Evolutionary conservation across 2,113 vertebrate species (phyloP), one percentile per base, ranked within the genome.

Genomic region (Chascanopsetta lugubris): DNA sequence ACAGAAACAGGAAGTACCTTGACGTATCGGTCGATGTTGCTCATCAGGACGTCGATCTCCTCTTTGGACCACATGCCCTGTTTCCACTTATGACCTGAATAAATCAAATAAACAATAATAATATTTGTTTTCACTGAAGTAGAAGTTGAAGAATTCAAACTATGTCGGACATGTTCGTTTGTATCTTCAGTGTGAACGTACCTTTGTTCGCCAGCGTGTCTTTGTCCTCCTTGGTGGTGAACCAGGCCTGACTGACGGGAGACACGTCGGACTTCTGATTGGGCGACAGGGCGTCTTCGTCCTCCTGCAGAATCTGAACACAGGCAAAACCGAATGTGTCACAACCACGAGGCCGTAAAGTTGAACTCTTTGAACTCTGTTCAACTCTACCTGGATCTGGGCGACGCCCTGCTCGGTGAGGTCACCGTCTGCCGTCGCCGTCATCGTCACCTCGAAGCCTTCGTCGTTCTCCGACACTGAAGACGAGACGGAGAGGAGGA

Each of bases 51-150:
- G 86, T 98, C 95, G 6, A 98, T 98, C 92, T 99, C 97, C 92
- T 99, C 97, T 81, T 99, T 99, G 0, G 97, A 98, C 97, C 97
- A 99, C 97, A 99, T 99, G 15, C 97, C 97, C 82, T 99, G 97
- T 54, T 98, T 99, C 97, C 97, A 99, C 76, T 96, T 98, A 78
- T 99, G 97, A 87, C 97, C 97, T 99, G 72, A 79, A 82, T 9
- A 18, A 40, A 40, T 40, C 13, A 5, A 40, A 3, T 3, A 5
- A 17, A 40, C 27, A 7, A 5, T 29, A 5, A 4, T 7, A 5
- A 29, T 7, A 29, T 32, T 42, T 38, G 5, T 38, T 12, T 11
- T 12, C 30, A 8, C 2, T 32, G 30, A 10, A 5, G 30, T 2
- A 32, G 30, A 3, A 32, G 2, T 10, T 32, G 30, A 8, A 32